Base-by-base conservation (phyloP, 1,140 invertebrate genomes). In the Micrasema longulum region DNA sequence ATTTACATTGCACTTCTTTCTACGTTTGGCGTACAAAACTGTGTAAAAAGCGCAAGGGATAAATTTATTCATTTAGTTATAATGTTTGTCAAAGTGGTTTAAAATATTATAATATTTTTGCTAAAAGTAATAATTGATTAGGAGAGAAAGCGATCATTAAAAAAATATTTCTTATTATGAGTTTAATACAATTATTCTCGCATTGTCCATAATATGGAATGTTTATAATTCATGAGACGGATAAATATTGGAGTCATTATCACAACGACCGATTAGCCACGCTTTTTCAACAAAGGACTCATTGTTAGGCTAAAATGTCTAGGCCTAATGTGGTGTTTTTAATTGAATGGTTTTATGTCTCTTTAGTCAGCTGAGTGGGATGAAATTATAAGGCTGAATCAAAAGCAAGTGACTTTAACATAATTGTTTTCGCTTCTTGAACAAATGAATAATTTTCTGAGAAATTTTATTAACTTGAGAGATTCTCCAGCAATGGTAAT, bases 231-330 rank as follows among this genome's bases (percentile, higher is more conserved):
- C 60, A 23, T 63, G n/a, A 45, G 20, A 10, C 12, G 22, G 12
- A 41, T n/a, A n/a, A 26, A 35, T n/a, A n/a, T n/a, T n/a, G 43
- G 50, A 47, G 35, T 50, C 50, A 50, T 48, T 50, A 48, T 18
- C 36, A 63, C 36, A 43, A 20, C 36, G 22, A 23, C 11, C 31
- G 26, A 67, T 67, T 67, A 48, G 65, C 18, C 35, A 67, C 36
- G 50, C 45, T 48, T 35, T 55, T 55, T 43, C 48, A 67, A 67
- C 65, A 67, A 67, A 53, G 63, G 35, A 31, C 23, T 67, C 65
- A 55, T 67, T 67, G 65, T 67, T 26, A 43, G 31, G 22, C 50
- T 3, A 41, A 67, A 67, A 43, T 62, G 4, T 62, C 36, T 62
- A 55, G 5, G 63, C 43, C 23, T 38, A 43, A 67, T 41, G 48